phyloP scores from a whole-genome alignment of 2,113 vertebrate species.

The Lagopus muta region DNA sequence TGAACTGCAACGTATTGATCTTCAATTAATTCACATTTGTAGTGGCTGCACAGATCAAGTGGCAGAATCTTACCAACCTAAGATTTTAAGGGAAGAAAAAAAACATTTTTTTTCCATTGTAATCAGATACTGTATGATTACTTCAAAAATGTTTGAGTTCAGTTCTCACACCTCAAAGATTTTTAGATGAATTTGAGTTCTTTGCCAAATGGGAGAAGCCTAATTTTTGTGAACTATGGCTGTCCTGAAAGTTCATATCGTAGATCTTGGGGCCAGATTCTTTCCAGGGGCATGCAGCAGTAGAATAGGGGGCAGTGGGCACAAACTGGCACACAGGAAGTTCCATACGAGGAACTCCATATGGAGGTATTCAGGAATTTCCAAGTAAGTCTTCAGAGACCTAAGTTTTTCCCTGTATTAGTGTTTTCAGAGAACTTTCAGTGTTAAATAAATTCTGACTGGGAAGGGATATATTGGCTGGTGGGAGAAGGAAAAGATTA shows the following conservation, averaged over 20 bases:
- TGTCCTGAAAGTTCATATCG: background rate
- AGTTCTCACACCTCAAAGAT: background rate
- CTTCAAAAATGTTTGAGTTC: background rate
- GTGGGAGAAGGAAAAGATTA: background rate
- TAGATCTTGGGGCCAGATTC: background rate
- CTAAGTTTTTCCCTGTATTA: background rate
- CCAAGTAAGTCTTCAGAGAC: background rate
- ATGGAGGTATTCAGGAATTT: background rate
- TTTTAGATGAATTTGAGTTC: background rate
- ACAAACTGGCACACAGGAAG: too few relatives aligned
- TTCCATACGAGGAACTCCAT: too few relatives aligned
- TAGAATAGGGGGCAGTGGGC: too few relatives aligned
- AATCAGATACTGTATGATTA: background rate
- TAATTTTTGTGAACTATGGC: background rate
- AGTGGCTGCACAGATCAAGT: conserved; percentile 80
- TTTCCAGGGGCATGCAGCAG: too few relatives aligned
- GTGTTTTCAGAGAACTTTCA: background rate
- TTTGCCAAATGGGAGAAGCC: background rate
- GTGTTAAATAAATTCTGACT: background rate
- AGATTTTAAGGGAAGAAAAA: background rate
- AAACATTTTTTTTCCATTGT: background rate
- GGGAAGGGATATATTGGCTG: background rate
- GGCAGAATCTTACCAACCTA: conserved; percentile 79
- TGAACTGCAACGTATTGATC: conserved; percentile 58
- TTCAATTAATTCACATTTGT: conserved; percentile 78